Percentiles rank a stretch among this genome's conserved stretches.
Conservation (phyloP, 1,140 invertebrate genomes). For the Eueides isabella region DNA sequence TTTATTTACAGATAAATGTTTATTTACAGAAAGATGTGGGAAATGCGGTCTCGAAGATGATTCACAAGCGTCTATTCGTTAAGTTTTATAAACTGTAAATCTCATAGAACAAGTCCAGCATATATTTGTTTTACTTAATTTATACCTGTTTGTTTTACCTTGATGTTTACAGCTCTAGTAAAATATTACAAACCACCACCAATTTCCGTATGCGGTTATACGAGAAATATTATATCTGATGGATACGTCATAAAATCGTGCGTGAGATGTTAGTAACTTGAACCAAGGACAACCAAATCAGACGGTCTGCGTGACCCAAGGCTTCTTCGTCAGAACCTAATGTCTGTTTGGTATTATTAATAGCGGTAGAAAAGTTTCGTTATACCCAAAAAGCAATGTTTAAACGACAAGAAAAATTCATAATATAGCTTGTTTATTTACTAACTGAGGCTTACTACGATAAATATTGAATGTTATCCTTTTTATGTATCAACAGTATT, state of each 20-base stretch:
- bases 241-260: constrained; percentile 19
- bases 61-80: too few relatives aligned
- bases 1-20: too few relatives aligned
- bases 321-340: constrained; percentile 31
- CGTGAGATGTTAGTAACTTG: constrained; percentile 19
- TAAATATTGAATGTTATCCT: neutral
- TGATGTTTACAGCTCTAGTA: neutral
- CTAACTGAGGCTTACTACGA: neutral
- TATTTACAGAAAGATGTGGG: too few relatives aligned
- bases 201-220: neutral
- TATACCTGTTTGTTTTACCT: neutral
- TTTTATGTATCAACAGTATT: neutral
- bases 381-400: constrained; percentile 21
- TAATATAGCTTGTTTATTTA: neutral
- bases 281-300: constrained; percentile 31
- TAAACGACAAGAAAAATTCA: neutral
- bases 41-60: too few relatives aligned
- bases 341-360: constrained; percentile 41
- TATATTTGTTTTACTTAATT: too few relatives aligned
- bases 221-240: neutral
- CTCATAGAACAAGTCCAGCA: too few relatives aligned
- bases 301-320: constrained; percentile 37
- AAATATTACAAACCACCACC: neutral
- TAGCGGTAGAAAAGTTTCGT: constrained; percentile 27
- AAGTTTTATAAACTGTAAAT: too few relatives aligned